Percentiles rank a stretch among this genome's conserved stretches.
Evolutionary conservation across 2,888 invertebrate species (phyloP).

Genomic region (Brachynemurus nebulosus): DNA sequence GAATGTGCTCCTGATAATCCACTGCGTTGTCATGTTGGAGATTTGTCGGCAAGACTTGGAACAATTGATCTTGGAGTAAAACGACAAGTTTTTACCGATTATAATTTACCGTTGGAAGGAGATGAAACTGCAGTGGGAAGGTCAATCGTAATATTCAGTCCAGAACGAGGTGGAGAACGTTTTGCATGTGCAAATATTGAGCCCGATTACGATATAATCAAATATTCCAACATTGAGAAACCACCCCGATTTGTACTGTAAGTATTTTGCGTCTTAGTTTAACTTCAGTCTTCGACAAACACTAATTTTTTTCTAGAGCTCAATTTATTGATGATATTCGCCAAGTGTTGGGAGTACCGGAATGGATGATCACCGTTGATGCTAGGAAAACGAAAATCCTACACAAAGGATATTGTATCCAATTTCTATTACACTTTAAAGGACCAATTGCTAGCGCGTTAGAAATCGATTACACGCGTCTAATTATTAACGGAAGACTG

Average conservation of each 20-base stretch:
- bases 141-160: slow-evolving; percentile 71
- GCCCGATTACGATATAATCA: slow-evolving; percentile 80
- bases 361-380: slow-evolving; percentile 82
- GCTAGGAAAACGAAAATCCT: slow-evolving; percentile 62
- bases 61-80: slow-evolving; percentile 67
- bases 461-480: slow-evolving; percentile 64
- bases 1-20: slow-evolving; percentile 85
- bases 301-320: slow-evolving; percentile 47
- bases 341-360: slow-evolving; percentile 69
- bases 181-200: slow-evolving; percentile 87
- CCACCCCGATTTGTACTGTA: slow-evolving; percentile 81
- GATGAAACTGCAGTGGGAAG: slow-evolving; percentile 64
- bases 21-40: slow-evolving; percentile 81
- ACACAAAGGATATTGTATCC: slow-evolving; percentile 67
- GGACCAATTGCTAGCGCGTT: slow-evolving; percentile 64
- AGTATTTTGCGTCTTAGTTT: background rate
- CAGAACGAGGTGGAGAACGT: slow-evolving; percentile 52
- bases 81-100: slow-evolving; percentile 66
- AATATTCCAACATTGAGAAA: slow-evolving; percentile 74
- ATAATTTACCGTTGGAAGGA: slow-evolving; percentile 76
- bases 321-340: slow-evolving; percentile 74
- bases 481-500: slow-evolving; percentile 59
- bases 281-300: background rate
- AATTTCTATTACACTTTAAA: slow-evolving; percentile 75
- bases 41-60: slow-evolving; percentile 71